phyloP scores from a whole-genome alignment of 1,140 invertebrate genomes.

The Metopolophium dirhodum region DNA sequence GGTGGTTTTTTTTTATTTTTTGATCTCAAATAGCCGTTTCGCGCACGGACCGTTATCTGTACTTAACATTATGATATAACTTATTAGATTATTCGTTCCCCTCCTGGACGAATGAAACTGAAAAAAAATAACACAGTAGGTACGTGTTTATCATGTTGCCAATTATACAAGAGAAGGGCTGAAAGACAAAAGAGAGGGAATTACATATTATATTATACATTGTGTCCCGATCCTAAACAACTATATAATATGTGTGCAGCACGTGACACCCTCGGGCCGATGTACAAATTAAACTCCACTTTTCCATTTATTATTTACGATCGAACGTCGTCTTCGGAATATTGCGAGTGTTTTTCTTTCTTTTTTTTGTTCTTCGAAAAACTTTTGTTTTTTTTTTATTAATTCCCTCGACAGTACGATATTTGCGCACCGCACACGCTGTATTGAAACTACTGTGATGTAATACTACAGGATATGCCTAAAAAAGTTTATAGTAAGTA shows the following conservation, averaged over 20 bases:
- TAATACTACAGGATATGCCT: neutral
- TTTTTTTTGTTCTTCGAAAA: neutral
- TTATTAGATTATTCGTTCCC: slow-evolving; percentile 25
- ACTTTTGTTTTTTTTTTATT: slow-evolving; percentile 40
- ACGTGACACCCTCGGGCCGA: slow-evolving; percentile 56
- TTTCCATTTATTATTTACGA: slow-evolving; percentile 57
- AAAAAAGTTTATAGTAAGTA: slow-evolving; percentile 2
- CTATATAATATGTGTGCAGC: slow-evolving; percentile 16
- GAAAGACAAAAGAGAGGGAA: slow-evolving; percentile 46
- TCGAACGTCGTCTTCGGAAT: slow-evolving; percentile 48
- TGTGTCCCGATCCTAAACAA: slow-evolving; percentile 17
- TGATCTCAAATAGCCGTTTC: neutral
- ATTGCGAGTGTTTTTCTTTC: neutral
- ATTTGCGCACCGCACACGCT: neutral
- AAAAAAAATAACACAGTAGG: slow-evolving; percentile 26
- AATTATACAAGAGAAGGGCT: slow-evolving; percentile 39
- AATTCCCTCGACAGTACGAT: slow-evolving; percentile 34
- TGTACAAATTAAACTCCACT: slow-evolving; percentile 53
- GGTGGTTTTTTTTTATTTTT: slow-evolving; percentile 20
- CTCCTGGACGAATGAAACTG: neutral
- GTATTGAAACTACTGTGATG: neutral
- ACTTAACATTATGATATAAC: neutral
- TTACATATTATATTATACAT: neutral
- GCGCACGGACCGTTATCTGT: slow-evolving; percentile 44
- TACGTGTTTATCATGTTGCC: slow-evolving; percentile 55